Conservation (phyloP, 2,888 invertebrate genomes). For the Zaprionus bogoriensis region DNA sequence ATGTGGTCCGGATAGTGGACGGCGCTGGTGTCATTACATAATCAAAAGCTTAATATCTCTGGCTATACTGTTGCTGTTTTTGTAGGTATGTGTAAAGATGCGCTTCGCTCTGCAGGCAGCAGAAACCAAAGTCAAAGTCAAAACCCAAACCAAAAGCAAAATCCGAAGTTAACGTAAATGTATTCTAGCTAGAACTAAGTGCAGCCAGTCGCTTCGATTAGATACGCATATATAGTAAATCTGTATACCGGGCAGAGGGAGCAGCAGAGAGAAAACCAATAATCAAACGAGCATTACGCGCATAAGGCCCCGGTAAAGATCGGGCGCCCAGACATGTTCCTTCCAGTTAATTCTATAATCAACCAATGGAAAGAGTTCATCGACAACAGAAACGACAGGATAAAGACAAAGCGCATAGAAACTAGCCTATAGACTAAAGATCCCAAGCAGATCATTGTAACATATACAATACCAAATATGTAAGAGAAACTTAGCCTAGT, state of each 20-base stretch:
- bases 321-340: conserved; percentile 41
- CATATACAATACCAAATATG: conserved; percentile 66
- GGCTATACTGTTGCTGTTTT: conserved; percentile 48
- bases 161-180: conserved; percentile 28
- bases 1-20: conserved; percentile 55
- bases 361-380: conserved; percentile 14
- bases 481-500: conserved; percentile 62
- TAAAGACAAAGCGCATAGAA: conserved; percentile 36
- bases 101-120: conserved; percentile 27
- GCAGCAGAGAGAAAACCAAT: conserved; percentile 27
- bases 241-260: not conserved
- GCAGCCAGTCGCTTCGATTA: conserved; percentile 31
- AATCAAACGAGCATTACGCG: conserved; percentile 50
- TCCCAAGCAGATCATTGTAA: conserved; percentile 67
- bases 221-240: conserved; percentile 1
- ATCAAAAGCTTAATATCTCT: conserved; percentile 39
- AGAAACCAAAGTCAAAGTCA: no score
- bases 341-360: conserved; percentile 26
- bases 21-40: conserved; percentile 46
- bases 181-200: conserved; percentile 62
- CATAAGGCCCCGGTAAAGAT: conserved; percentile 30
- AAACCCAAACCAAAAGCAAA: no score
- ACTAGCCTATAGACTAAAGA: conserved; percentile 69
- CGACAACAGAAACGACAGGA: conserved; percentile 2
- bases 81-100: conserved; percentile 46